Base-by-base conservation (phyloP, 2,797 vertebrate genomes). In the Myotis daubentonii region DNA sequence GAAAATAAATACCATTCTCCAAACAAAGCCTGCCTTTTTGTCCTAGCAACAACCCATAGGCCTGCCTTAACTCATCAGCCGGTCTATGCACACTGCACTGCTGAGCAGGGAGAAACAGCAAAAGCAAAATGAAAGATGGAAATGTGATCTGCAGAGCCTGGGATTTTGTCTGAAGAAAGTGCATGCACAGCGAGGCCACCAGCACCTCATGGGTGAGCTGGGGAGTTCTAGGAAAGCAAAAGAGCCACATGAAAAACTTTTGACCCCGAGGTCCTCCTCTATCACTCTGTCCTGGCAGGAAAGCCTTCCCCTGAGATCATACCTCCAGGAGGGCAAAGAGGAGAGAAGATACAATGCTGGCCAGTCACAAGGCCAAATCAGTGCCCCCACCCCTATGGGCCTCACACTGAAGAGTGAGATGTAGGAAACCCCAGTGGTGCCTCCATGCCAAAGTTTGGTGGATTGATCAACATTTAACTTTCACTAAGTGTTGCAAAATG, bases 1-100 rank as follows among this genome's bases (percentile, higher is more conserved):
- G 92, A 97, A 94, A 97, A 95, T 95, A 96, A 98, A 97, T 97
- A 85, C 87, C 95, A 97, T 66, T 51, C 3, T 53, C 95, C 93
- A 97, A 97, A 98, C 89, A 97, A 97, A 97, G 96, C 5, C 96
- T 96, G 94, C 70, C 38, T 85, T 91, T 96, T 41, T 80, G 93
- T 94, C 76, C n/a, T 95, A 97, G 97, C 85, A 97, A 97, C 96
- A 96, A 94, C 60, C 57, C 76, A 3, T 0, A 84, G 66, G 89
- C 51, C 92, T 16, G 57, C 55, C 38, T 87, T 97, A 93, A 96
- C 91, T 96, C 96, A 93, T 95, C 97, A 98, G 94, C 87, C 81
- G 87, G 62, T 68, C 93, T 36, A 90, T 0, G 1, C 89, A 86
- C 74, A 91, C 0, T 6, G 20, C 71, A 41, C 51, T 95, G 94